Evolutionary conservation across 64 coral and sea anemone species (phyloP).

Genomic region (Montipora foliosa): DNA sequence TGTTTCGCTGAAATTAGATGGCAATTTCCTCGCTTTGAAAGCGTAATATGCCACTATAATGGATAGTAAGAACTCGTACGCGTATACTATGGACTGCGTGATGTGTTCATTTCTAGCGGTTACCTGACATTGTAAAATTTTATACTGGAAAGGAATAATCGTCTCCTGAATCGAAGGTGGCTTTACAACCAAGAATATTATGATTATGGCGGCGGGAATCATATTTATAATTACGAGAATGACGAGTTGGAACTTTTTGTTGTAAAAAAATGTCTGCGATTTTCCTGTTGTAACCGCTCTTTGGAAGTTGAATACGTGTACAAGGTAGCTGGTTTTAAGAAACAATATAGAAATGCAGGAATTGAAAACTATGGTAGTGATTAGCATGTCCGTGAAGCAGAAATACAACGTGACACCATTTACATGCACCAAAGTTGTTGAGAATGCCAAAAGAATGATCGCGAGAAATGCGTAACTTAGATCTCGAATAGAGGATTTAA

Average conservation of each 20-base stretch:
- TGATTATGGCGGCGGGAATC: conserved; percentile 30
- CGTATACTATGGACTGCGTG: conserved; percentile 42
- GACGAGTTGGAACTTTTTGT: conserved; percentile 53
- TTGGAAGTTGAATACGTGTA: conserved; percentile 73
- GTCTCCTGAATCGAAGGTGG: conserved; percentile 43
- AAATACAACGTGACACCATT: conserved; percentile 28
- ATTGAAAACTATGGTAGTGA: conserved; percentile 33
- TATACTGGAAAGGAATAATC: conserved; percentile 26
- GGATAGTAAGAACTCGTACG: conserved; percentile 66
- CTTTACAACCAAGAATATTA: conserved; percentile 48
- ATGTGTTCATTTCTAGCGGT: conserved; percentile 12
- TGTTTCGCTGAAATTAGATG: conserved; percentile 86
- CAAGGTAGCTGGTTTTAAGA: conserved; percentile 71
- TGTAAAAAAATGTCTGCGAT: conserved; percentile 23
- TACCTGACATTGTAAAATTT: conserved; percentile 33
- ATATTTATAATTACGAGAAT: conserved; percentile 59
- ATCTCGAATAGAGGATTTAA: conserved; percentile 48
- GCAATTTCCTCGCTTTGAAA: conserved; percentile 88
- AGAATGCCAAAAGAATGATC: conserved; percentile 29
- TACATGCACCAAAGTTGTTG: not conserved
- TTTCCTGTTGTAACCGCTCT: conserved; percentile 24
- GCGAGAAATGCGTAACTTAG: conserved; percentile 45
- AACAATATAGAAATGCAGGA: conserved; percentile 72
- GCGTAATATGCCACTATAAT: conserved; percentile 76
- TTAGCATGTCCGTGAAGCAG: conserved; percentile 48